Conservation (phyloP, 2,797 vertebrate genomes). For the Aldrovandia affinis region DNA sequence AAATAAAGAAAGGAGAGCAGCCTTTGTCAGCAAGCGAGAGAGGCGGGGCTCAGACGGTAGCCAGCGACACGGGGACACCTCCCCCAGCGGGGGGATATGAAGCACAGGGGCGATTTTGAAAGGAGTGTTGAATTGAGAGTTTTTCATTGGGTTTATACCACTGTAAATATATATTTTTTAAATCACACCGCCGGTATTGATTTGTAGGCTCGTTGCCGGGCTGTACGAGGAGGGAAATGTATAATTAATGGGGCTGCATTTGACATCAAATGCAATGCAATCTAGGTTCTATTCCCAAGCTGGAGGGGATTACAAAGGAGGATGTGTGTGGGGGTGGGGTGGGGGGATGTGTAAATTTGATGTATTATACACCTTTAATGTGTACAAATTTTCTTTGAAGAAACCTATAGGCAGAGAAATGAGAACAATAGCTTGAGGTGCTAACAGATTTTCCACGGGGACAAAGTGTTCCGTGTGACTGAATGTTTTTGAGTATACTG, state of each 20-base stretch:
- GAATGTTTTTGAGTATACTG: conserved; percentile 44
- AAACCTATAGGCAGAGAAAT: conserved; percentile 49
- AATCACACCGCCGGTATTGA: conserved; percentile 36
- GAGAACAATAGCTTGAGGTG: conserved; percentile 52
- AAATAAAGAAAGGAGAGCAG: not conserved
- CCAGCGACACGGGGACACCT: not conserved
- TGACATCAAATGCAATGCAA: conserved; percentile 65
- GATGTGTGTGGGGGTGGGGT: conserved; percentile 37
- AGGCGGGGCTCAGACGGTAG: not conserved
- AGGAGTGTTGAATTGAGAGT: conserved; percentile 5
- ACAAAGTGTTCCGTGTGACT: conserved; percentile 32
- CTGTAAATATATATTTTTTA: conserved; percentile 38
- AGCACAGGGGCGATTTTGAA: too few species aligned
- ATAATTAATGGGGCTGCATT: conserved; percentile 68
- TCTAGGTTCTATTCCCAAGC: conserved; percentile 53
- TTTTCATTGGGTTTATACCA: conserved; percentile 25
- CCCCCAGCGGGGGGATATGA: not conserved
- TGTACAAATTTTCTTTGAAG: conserved; percentile 36
- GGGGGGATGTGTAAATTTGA: conserved; percentile 57
- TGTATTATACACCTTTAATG: conserved; percentile 57
- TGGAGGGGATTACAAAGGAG: not conserved
- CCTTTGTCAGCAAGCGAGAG: not conserved
- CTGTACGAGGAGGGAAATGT: conserved; percentile 62
- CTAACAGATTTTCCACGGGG: conserved; percentile 51
- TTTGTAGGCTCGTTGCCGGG: conserved; percentile 49